Percentiles rank a stretch among this genome's conserved stretches.
Evolutionary conservation across 2,888 invertebrate genomes (phyloP).

Genomic region (Chymomyza fuscimana): DNA sequence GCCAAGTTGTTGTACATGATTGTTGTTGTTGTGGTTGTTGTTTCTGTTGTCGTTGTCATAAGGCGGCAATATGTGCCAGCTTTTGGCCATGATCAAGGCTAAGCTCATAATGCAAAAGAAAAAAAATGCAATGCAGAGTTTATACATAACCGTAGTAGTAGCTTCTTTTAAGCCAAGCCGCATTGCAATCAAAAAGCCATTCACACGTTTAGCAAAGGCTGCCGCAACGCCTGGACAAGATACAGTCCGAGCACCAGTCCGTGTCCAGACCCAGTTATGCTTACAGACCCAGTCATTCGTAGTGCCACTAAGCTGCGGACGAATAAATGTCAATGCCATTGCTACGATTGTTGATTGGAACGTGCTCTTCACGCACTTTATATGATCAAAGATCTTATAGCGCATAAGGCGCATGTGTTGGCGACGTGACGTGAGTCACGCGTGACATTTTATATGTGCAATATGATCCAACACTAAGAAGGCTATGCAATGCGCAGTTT

Average conservation of each 20-base stretch:
- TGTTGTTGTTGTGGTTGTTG: slow-evolving; percentile 16
- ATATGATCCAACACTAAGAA: too few relatives aligned
- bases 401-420: not conserved
- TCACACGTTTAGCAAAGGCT: slow-evolving; percentile 50
- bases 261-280: not conserved
- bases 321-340: slow-evolving; percentile 54
- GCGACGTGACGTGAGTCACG: not conserved
- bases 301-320: slow-evolving; percentile 41
- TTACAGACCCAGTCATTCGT: not conserved
- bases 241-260: too few relatives aligned
- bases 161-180: not conserved
- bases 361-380: slow-evolving; percentile 57
- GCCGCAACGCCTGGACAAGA: not conserved
- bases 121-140: slow-evolving; percentile 4
- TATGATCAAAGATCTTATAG: slow-evolving; percentile 42
- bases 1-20: not conserved
- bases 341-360: slow-evolving; percentile 24
- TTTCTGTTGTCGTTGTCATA: slow-evolving; percentile 33
- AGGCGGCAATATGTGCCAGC: slow-evolving; percentile 40
- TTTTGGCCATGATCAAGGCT: slow-evolving; percentile 57
- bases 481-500: too few relatives aligned
- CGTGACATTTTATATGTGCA: not conserved
- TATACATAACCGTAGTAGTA: not conserved
- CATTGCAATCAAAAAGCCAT: slow-evolving; percentile 64
- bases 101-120: slow-evolving; percentile 30